Percentiles rank a stretch among this genome's conserved stretches.
Evolutionary conservation across 2,113 vertebrate species (phyloP).

Genomic region (Callospermophilus lateralis): DNA sequence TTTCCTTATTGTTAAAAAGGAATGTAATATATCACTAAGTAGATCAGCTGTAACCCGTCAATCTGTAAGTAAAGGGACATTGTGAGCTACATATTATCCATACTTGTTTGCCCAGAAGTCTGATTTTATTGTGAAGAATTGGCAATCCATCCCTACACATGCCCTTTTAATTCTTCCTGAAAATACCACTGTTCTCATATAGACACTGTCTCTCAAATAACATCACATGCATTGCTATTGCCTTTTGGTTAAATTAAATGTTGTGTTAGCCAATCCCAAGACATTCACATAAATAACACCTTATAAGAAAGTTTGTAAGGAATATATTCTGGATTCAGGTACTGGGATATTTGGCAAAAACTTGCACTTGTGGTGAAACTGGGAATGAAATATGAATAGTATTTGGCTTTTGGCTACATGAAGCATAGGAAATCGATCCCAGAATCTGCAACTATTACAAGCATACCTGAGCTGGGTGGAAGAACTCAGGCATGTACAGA

Average conservation of each 20-base stretch:
- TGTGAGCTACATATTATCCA: not conserved
- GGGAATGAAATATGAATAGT: slow-evolving; percentile 69
- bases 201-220: slow-evolving; percentile 33
- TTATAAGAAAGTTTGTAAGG: slow-evolving; percentile 62
- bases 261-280: not conserved
- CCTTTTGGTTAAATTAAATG: slow-evolving; percentile 51
- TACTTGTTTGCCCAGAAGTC: not conserved
- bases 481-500: slow-evolving; percentile 31
- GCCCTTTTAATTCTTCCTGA: slow-evolving; percentile 16
- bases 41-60: not conserved
- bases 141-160: not conserved
- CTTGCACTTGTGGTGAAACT: slow-evolving; percentile 66
- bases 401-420: slow-evolving; percentile 59
- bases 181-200: slow-evolving; percentile 42
- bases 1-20: slow-evolving; percentile 54
- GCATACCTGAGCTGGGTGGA: slow-evolving; percentile 68
- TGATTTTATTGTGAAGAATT: slow-evolving; percentile 56
- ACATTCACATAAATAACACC: slow-evolving; percentile 49
- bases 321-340: slow-evolving; percentile 50
- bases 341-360: slow-evolving; percentile 59
- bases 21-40: not conserved
- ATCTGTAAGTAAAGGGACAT: slow-evolving; percentile 20
- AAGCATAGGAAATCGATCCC: slow-evolving; percentile 63
- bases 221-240: not conserved
- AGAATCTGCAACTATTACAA: slow-evolving; percentile 63